Conservation (phyloP, 2,797 vertebrate genomes). For the Thripadectes ignobilis region DNA sequence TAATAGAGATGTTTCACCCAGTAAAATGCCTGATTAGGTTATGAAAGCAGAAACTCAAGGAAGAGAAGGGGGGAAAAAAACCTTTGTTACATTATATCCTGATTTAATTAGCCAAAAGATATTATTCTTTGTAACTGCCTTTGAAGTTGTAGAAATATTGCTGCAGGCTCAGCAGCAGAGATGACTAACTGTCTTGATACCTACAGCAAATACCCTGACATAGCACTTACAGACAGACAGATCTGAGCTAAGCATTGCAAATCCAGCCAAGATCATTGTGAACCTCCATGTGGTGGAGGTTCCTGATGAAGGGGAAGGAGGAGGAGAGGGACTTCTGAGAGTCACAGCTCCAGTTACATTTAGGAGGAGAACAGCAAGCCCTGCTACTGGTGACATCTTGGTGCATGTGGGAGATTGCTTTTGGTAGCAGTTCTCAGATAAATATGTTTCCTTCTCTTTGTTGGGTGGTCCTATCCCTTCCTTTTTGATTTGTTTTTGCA, state of each 20-base stretch:
- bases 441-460: background rate
- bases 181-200: constrained; percentile 34
- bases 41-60: constrained; percentile 70
- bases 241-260: background rate
- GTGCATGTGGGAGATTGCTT: background rate
- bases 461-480: background rate
- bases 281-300: background rate
- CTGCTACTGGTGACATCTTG: background rate
- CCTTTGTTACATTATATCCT: constrained; percentile 49
- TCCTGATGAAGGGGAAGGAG: background rate
- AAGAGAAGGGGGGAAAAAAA: background rate
- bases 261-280: background rate
- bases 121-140: constrained; percentile 26
- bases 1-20: constrained; percentile 74
- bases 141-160: constrained; percentile 55
- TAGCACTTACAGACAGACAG: background rate
- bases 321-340: background rate
- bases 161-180: constrained; percentile 34
- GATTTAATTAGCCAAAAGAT: constrained; percentile 65
- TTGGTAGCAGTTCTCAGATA: background rate
- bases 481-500: background rate
- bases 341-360: background rate
- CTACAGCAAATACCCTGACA: constrained; percentile 26
- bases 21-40: constrained; percentile 72
- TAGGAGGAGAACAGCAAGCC: background rate